These are phyloP conservation scores for Aegotheles bennettii DNA, from an alignment of 2,113 vertebrate species.

Conservation along the genomic window DNA sequence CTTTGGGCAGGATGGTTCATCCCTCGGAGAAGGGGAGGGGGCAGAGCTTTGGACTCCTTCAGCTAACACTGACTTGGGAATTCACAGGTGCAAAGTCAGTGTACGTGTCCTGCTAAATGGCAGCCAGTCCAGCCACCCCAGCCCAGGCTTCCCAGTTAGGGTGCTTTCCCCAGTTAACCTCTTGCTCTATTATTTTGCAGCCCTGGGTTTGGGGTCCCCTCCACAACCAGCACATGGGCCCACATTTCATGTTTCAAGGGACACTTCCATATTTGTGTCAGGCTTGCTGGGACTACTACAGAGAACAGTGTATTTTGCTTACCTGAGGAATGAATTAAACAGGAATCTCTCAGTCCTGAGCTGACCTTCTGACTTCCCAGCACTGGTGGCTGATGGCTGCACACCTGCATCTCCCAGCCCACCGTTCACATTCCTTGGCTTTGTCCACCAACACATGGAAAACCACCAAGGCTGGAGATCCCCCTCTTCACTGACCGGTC, in stretches of 20 bases:
- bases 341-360: background rate
- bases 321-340: background rate
- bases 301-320: background rate
- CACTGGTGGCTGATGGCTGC: background rate
- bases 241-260: background rate
- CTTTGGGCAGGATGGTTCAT: background rate
- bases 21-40: background rate
- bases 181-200: background rate
- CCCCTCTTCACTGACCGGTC: background rate
- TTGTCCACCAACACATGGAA: background rate
- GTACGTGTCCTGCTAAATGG: too few species aligned
- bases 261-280: background rate
- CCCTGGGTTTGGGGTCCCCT: background rate
- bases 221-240: background rate
- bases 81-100: too few species aligned
- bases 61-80: too few species aligned
- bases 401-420: accelerated
- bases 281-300: background rate
- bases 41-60: too few species aligned
- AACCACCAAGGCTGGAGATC: background rate
- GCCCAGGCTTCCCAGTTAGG: background rate
- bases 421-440: background rate
- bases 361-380: background rate
- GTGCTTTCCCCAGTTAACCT: background rate
- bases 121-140: background rate